Percentiles rank a stretch among this genome's conserved stretches.
These are phyloP conservation scores for Amiota minor DNA, from an alignment of 2,888 invertebrate species.

Conservation along the genomic window DNA sequence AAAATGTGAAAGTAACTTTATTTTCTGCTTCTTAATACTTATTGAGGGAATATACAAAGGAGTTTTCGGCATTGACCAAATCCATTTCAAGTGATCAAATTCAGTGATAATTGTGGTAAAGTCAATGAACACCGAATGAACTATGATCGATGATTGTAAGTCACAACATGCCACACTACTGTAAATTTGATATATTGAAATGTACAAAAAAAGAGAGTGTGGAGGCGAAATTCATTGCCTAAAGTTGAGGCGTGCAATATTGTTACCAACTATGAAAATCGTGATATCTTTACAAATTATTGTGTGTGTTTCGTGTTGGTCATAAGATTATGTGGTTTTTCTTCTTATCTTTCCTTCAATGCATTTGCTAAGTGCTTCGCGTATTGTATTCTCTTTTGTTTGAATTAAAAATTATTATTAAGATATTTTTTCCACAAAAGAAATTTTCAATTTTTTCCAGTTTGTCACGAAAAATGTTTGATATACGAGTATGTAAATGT, in stretches of 20 bases:
- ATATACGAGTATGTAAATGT: conserved; percentile 60
- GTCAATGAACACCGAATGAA: conserved; percentile 1
- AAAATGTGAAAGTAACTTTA: conserved; percentile 16
- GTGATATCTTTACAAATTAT: conserved; percentile 58
- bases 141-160: conserved; percentile 20
- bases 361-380: conserved; percentile 49
- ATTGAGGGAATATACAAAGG: background rate
- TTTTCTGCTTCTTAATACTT: background rate
- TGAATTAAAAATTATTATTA: conserved; percentile 31
- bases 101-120: too few relatives aligned
- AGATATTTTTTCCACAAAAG: conserved; percentile 26
- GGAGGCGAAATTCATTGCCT: too few relatives aligned
- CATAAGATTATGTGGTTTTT: conserved; percentile 27
- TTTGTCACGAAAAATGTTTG: conserved; percentile 31
- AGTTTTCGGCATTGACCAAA: background rate
- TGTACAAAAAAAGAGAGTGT: background rate
- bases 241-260: too few relatives aligned
- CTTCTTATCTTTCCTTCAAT: conserved; percentile 27
- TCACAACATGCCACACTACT: background rate
- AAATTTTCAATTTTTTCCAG: conserved; percentile 23
- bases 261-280: conserved; percentile 31
- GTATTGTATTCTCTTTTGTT: conserved; percentile 25
- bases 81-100: background rate
- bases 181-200: background rate
- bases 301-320: conserved; percentile 45